These are phyloP conservation scores for Chelon auratus DNA, from an alignment of 2,797 vertebrate species.

Conservation along the genomic window DNA sequence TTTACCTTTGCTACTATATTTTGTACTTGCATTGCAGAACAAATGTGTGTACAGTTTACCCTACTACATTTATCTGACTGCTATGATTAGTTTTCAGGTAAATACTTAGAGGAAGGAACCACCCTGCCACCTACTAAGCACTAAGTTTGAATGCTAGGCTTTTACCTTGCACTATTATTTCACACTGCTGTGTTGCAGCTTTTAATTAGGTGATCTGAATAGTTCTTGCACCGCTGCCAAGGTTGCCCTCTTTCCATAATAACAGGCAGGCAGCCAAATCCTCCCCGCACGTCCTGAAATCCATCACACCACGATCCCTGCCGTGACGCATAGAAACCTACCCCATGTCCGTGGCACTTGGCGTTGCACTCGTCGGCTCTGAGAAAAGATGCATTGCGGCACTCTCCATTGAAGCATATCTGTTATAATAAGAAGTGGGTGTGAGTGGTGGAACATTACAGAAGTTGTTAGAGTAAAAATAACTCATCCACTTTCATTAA, in stretches of 20 bases:
- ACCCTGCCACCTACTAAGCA: background rate
- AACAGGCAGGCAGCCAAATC: slow-evolving; percentile 44
- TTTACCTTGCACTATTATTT: background rate
- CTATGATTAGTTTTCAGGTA: background rate
- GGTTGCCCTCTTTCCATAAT: slow-evolving; percentile 24
- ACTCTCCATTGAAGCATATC: slow-evolving; percentile 97
- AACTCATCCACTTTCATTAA: background rate
- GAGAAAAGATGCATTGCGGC: slow-evolving; percentile 93
- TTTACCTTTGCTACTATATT: background rate
- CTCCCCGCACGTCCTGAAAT: slow-evolving; percentile 27
- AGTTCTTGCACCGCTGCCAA: slow-evolving; percentile 18
- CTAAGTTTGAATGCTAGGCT: background rate
- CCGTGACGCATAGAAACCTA: slow-evolving; percentile 71
- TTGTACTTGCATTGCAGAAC: background rate
- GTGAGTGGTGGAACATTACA: slow-evolving; percentile 5
- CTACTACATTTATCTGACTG: background rate
- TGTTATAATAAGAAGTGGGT: slow-evolving; percentile 63
- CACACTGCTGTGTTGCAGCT: slow-evolving; percentile 9
- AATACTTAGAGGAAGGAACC: background rate
- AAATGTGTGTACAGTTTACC: background rate
- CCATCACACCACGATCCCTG: slow-evolving; percentile 12
- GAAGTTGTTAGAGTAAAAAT: background rate
- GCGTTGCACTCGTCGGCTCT: slow-evolving; percentile 88
- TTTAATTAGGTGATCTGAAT: slow-evolving; percentile 43
- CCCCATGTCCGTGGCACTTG: slow-evolving; percentile 93